Conservation (phyloP, 35 echinoderm and acorn worm genomes). For the Acanthaster planci region DNA sequence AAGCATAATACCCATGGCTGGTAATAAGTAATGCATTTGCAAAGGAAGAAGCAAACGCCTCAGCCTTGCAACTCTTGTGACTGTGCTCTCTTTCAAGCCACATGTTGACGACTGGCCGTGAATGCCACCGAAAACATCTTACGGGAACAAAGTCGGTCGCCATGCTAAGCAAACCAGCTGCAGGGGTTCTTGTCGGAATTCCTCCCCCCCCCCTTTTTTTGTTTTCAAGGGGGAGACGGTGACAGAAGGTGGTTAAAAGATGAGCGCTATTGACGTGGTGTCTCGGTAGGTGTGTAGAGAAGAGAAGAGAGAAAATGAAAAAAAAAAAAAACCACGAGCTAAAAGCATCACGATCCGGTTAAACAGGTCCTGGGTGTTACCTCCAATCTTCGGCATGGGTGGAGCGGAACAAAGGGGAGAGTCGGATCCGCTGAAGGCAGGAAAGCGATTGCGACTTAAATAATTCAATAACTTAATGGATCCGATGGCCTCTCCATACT, state of each 20-base stretch:
- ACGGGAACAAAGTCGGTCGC: background rate
- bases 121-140: background rate
- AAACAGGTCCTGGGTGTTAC: background rate
- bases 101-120: background rate
- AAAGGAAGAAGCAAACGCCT: background rate
- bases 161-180: background rate
- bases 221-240: background rate
- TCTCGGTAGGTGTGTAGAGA: background rate
- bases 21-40: conserved; percentile 13
- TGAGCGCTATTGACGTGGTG: background rate
- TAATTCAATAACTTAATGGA: conserved; percentile 30
- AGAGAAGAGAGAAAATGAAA: too few relatives aligned
- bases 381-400: background rate
- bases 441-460: conserved; percentile 1
- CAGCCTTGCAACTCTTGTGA: background rate
- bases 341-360: background rate
- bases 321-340: too few relatives aligned
- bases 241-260: background rate
- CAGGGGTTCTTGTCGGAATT: background rate
- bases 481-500: conserved; percentile 1
- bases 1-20: background rate
- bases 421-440: background rate
- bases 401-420: background rate
- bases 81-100: background rate
- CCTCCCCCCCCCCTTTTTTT: background rate